Base-by-base conservation (phyloP, 2,888 invertebrate species). In the Xanthostigma xanthostigma region DNA sequence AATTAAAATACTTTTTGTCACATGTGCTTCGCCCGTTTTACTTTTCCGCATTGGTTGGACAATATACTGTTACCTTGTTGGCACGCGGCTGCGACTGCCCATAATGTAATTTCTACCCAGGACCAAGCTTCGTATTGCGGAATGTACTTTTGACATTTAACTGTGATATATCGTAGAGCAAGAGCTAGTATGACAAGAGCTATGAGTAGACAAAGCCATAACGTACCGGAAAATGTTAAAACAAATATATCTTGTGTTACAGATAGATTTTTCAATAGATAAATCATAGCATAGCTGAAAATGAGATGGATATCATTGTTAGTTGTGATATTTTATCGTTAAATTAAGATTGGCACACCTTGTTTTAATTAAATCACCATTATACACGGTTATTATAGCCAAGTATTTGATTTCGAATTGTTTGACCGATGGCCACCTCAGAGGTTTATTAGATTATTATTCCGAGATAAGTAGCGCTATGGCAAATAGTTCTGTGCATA, bases 41-140 rank as follows among this genome's bases (percentile, higher is more conserved):
- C 27, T 27, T 27, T 27, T 6, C 27, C 27, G 27, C 27, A 27
- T 6, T 27, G 6, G 6, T 27, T 27, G 27, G 5, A 27, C 27
- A 27, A 6, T 27, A 27, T 27, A 6, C 27, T 27, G 35, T 50
- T 53, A 62, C 64, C 62, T 60, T 64, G 64, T 52, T 64, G 64
- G 45, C 64, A 64, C n/a, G 61, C 61, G n/a, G 63, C 61, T 17
- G 64, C 63, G 40, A 62, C 61, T 11, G 60, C 61, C 63, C 63
- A 64, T 33, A 64, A 50, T 6, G 62, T 60, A 11, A 63, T 62
- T 46, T 64, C 63, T 12, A 63, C 60, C 62, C 62, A 62, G 9
- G 57, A 55, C 60, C 63, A 63, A 36, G 57, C 41, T 48, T 56
- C 53, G 27, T 57, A 49, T 13, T 55, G 53, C 27, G 49, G 50